Evolutionary conservation across 37 sponge, comb jelly and placozoan species (phyloP).

Genomic region (Halisarca cf. caerulea): DNA sequence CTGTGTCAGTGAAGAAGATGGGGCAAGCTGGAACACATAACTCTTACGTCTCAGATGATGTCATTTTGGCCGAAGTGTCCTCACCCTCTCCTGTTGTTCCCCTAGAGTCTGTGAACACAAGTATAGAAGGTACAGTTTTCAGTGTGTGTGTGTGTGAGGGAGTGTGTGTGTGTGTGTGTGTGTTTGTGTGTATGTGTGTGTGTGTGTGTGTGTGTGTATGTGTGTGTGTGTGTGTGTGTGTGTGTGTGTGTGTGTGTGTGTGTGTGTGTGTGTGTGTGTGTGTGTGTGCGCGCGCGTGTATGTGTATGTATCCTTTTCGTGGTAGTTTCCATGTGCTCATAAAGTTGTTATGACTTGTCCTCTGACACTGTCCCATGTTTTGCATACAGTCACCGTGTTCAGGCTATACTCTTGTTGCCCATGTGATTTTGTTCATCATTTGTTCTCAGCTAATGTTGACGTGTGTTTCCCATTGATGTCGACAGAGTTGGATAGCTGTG

Average conservation of each 20-base stretch:
- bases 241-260: background rate
- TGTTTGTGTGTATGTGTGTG: background rate
- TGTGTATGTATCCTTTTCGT: too few species aligned
- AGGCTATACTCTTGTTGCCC: too few species aligned
- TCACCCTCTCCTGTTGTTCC: background rate
- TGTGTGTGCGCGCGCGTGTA: too few species aligned
- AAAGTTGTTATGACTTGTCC: too few species aligned
- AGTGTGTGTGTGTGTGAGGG: background rate
- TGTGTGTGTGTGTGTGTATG: background rate
- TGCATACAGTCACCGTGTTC: too few species aligned
- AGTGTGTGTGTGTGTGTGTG: background rate
- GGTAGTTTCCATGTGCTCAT: too few species aligned
- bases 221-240: background rate
- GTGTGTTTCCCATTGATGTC: too few species aligned
- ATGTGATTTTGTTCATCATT: too few species aligned
- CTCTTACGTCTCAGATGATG: slow-evolving; percentile 19
- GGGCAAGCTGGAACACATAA: background rate
- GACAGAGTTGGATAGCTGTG: background rate
- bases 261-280: slow-evolving; percentile 18
- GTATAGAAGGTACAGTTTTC: background rate
- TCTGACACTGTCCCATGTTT: too few species aligned
- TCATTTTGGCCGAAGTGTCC: background rate
- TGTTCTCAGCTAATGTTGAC: too few species aligned
- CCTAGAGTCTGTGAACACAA: background rate
- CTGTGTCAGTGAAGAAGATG: slow-evolving; percentile 43